A percentile compares a stretch with the other conserved stretches of the same genome.
These are phyloP conservation scores for Anas platyrhynchos DNA, from an alignment of 2,113 vertebrate species.

Conservation along the genomic window DNA sequence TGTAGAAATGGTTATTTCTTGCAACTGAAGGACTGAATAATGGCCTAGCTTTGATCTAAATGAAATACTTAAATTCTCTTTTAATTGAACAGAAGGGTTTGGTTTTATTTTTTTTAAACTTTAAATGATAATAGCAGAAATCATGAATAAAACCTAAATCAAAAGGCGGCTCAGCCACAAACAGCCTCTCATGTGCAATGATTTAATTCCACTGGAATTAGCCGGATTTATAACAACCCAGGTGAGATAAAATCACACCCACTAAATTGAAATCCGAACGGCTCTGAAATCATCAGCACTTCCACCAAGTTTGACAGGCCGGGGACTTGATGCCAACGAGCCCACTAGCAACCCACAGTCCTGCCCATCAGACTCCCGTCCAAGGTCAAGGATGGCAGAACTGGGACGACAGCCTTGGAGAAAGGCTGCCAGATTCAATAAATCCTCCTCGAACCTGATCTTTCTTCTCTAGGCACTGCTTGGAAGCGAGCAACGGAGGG, in stretches of 20 bases:
- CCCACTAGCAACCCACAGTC: neutral
- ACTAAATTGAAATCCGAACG: neutral
- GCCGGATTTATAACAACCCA: neutral
- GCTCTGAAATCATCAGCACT: neutral
- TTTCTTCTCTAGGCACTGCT: neutral
- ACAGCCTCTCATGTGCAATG: neutral
- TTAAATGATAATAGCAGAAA: neutral
- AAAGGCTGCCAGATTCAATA: constrained; percentile 36
- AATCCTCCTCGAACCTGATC: neutral
- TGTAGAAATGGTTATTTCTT: constrained; percentile 2
- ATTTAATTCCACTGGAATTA: neutral
- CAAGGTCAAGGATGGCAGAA: constrained; percentile 33
- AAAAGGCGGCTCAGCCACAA: neutral
- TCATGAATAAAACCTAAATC: neutral
- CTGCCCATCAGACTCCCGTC: neutral
- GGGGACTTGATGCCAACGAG: neutral
- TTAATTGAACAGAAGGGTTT: neutral
- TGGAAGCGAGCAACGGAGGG: neutral
- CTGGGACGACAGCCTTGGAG: neutral
- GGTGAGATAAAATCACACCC: neutral
- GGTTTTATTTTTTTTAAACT: neutral
- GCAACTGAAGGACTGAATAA: neutral
- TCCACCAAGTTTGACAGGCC: neutral
- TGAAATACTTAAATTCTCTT: neutral
- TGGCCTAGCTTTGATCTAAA: neutral